Evolutionary conservation across 2,797 vertebrate species (phyloP).

Genomic region (Microctenopoma steveboyesi): DNA sequence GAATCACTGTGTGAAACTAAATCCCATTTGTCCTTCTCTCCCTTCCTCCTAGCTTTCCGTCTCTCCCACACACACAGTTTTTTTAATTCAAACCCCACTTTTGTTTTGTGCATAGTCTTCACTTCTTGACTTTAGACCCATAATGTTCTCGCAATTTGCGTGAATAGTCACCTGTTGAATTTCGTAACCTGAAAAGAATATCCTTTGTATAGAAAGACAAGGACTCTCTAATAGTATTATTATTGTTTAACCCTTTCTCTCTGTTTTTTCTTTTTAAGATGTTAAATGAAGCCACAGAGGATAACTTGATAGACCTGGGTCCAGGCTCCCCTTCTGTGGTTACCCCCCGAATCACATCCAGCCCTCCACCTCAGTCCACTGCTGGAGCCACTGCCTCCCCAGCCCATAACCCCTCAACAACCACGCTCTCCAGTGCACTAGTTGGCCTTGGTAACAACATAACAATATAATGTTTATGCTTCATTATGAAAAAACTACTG

Average conservation of each 20-base stretch:
- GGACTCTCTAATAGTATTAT: not conserved
- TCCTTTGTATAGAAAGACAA: slow-evolving; percentile 6
- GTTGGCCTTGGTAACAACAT: slow-evolving; percentile 87
- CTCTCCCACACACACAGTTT: slow-evolving; percentile 11
- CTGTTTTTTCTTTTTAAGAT: slow-evolving; percentile 77
- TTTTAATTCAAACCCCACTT: slow-evolving; percentile 17
- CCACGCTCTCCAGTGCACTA: slow-evolving; percentile 88
- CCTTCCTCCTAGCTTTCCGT: slow-evolving; percentile 2
- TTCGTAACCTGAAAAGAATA: slow-evolving; percentile 8
- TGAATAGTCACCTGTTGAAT: slow-evolving; percentile 27
- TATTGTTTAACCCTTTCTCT: not conserved
- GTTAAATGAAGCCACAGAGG: slow-evolving; percentile 91
- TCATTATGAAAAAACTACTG: not conserved
- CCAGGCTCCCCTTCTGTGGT: slow-evolving; percentile 97
- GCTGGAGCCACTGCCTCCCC: slow-evolving; percentile 65
- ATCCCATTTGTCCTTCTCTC: slow-evolving; percentile 6
- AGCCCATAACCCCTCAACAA: slow-evolving; percentile 33
- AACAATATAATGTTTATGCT: not conserved
- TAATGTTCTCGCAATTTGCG: slow-evolving; percentile 15
- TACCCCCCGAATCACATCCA: slow-evolving; percentile 85
- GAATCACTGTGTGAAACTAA: slow-evolving; percentile 9
- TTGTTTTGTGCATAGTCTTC: slow-evolving; percentile 11
- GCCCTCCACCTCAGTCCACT: slow-evolving; percentile 54
- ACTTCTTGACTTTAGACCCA: slow-evolving; percentile 12
- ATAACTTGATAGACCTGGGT: slow-evolving; percentile 97